Conservation (phyloP, 2,113 vertebrate genomes). For the Ivindomyrus marchei region DNA sequence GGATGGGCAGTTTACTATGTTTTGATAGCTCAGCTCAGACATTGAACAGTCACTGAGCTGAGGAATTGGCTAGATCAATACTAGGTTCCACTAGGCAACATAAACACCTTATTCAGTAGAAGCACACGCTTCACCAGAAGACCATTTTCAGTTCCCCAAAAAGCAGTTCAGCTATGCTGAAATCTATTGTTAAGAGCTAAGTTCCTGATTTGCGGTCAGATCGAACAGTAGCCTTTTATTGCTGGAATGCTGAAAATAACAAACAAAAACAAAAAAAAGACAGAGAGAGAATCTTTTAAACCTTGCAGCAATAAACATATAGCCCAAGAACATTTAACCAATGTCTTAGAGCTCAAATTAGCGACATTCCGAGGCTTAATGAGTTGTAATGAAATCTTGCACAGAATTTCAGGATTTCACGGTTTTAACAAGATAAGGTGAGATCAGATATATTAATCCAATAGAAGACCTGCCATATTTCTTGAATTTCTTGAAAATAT, state of each 20-base stretch:
- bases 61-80: neutral
- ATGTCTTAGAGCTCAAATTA: conserved; percentile 4
- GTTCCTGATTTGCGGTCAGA: neutral
- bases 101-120: neutral
- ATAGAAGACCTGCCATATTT: neutral
- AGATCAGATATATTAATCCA: neutral
- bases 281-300: neutral
- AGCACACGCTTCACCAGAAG: neutral
- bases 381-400: neutral
- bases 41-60: neutral
- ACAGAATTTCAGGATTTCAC: neutral
- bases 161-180: neutral
- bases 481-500: neutral
- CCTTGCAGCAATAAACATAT: neutral
- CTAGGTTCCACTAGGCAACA: neutral
- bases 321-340: neutral
- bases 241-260: neutral
- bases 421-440: neutral
- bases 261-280: neutral
- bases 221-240: neutral
- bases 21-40: neutral
- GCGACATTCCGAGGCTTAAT: neutral
- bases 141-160: neutral
- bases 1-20: neutral
- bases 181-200: neutral